A percentile compares a stretch with the other conserved stretches of the same genome.
Conservation (phyloP, 1,140 invertebrate genomes). For the Orchestia grillus region DNA sequence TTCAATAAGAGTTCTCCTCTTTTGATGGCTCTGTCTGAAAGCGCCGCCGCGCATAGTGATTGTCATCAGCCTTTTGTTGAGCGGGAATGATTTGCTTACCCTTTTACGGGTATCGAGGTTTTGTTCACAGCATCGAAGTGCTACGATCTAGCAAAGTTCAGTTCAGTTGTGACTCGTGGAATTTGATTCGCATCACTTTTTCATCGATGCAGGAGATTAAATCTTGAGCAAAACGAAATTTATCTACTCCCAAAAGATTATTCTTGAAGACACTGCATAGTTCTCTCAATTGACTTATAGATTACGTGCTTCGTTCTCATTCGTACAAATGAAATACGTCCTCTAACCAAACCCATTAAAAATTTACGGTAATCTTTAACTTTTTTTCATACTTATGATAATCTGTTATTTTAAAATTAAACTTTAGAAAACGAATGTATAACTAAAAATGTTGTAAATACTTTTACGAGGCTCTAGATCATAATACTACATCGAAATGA, state of each 20-base stretch:
- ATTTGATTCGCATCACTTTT: not conserved
- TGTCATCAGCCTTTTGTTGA: slow-evolving; percentile 7
- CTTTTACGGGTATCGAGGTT: not conserved
- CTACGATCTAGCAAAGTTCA: not conserved
- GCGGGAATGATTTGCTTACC: not conserved
- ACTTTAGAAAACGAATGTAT: not conserved
- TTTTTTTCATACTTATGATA: no score
- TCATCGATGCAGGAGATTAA: not conserved
- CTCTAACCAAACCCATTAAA: not conserved
- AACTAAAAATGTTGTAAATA: not conserved
- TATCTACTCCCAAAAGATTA: not conserved
- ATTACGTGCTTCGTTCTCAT: not conserved
- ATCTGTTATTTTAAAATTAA: not conserved
- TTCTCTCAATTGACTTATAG: not conserved
- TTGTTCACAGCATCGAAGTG: not conserved
- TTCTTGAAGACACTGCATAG: not conserved
- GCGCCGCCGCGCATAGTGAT: not conserved
- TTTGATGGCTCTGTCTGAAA: slow-evolving; percentile 31
- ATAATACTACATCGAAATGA: not conserved
- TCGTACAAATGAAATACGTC: not conserved
- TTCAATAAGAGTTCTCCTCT: slow-evolving; percentile 34
- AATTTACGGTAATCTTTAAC: not conserved
- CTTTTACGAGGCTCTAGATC: not conserved
- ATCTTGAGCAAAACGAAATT: not conserved
- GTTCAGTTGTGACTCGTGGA: not conserved